Evolutionary conservation across 2,888 invertebrate genomes (phyloP), one percentile per base, ranked within the genome.

Genomic region (Pinctada fucata): DNA sequence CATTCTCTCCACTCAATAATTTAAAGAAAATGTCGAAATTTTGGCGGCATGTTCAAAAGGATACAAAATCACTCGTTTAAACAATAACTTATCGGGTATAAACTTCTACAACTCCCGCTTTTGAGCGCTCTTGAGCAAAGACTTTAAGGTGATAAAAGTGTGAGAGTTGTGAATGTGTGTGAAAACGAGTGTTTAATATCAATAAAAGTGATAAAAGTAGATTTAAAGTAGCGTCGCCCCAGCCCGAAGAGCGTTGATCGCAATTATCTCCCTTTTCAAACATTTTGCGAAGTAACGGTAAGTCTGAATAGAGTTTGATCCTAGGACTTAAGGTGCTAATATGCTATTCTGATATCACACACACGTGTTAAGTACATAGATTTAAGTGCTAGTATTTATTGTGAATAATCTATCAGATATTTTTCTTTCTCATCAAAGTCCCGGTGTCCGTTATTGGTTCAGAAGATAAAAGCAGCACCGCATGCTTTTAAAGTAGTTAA

Each of bases 181-280:
- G 58, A 58, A 58, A 58, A 58, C 13, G 8, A 58, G 8, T 58
- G 58, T 58, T 58, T 58, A 58, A 58, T 58, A 13, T 58, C 58
- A 58, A 58, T 58, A 13, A 58, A 58, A 13, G 58, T 58, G 58
- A 58, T 58, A 13, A 58, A 10, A 6, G 13, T 58, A 13, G 58
- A 10, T 10, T 10, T 10, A 10, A 58, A 13, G 6, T 10, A 58
- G 13, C 58, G 58, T 13, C 13, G 58, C 1, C 13, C 13, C 58
- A 58, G 13, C 58, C 13, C 1, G 13, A 58, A 58, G 58, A 58
- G 58, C 13, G 6, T 13, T 58, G 58, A 58, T 58, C 58, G 58
- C 8, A 58, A 58, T 58, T 58, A 58, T 58, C 13, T 58, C 58
- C 58, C 58, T 58, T 58, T 58, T 58, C 58, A 58, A 58, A 58